Evolutionary conservation across 2,888 invertebrate genomes (phyloP).

Genomic region (Periphyllus acericola): DNA sequence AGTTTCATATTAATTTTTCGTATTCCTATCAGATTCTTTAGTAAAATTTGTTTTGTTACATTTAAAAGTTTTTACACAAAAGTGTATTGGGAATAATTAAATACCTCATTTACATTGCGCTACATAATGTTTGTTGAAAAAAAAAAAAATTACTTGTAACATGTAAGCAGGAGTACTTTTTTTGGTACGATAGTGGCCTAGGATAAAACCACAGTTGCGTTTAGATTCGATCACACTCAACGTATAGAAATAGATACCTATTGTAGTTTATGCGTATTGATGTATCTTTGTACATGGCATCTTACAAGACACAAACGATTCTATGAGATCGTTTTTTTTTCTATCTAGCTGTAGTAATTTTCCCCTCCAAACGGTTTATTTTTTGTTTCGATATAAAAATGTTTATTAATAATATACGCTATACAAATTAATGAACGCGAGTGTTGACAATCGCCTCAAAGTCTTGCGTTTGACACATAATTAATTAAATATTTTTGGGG

Average conservation of each 20-base stretch:
- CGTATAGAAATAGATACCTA: background rate
- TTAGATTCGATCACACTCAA: too few species aligned
- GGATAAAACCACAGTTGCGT: too few species aligned
- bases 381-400: too few species aligned
- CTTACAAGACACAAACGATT: too few species aligned
- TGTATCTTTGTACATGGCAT: too few species aligned
- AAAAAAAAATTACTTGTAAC: background rate
- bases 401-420: too few species aligned
- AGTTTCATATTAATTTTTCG: slow-evolving; percentile 23
- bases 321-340: too few species aligned
- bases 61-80: slow-evolving; percentile 24
- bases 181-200: background rate
- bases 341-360: too few species aligned
- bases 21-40: background rate
- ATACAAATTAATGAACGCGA: background rate
- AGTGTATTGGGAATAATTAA: background rate
- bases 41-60: slow-evolving; percentile 2
- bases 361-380: too few species aligned
- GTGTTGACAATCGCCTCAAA: background rate
- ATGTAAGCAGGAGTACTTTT: background rate
- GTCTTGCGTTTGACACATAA: background rate
- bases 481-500: background rate
- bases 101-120: background rate
- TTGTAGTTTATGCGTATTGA: too few species aligned
- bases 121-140: background rate